Base-by-base conservation (phyloP, 1,140 invertebrate genomes). In the Pogonomyrmex barbatus region DNA sequence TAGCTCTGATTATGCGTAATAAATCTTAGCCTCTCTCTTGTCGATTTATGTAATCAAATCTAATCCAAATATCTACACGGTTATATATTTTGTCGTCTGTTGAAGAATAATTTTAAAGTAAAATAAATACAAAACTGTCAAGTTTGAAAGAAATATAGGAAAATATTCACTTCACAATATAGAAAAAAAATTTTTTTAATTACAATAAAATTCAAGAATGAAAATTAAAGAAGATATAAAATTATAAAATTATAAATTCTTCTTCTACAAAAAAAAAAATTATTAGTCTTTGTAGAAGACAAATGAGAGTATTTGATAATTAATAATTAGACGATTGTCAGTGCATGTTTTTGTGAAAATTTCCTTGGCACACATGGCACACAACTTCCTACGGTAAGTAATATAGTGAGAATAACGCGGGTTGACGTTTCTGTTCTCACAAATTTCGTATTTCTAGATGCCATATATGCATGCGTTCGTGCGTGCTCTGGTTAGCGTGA, bases 1-100 rank as follows among this genome's bases (percentile, higher is more conserved):
- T 78, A 87, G 70, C 63, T 50, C n/a, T 30, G 82, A 70, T 71
- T 75, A 76, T 36, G 58, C 47, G 65, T 71, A 54, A 58, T 81
- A 70, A 81, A 56, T 81, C 50, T 56, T 17, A 0, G 52, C 24
- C 24, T 9, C 24, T 9, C 24, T 58, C n/a, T 17, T n/a, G 24
- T 10, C 78, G 39, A 81, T 81, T 78, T 70, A 50, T 58, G 9
- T 33, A 17, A 81, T 81, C 39, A 56, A 70, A 45, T 17, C 45
- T 70, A 33, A 56, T 70, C 42, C 36, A 45, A 30, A 36, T 33
- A 36, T 56, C 39, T 45, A 17, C 5, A 24, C 30, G 42, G 47
- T 8, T 5, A 8, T 24, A 12, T 24, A 24, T 42, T 24, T 30
- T 39, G 12, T 1, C n/a, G 45, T 17, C n/a, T 6, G n/a, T 50